Percentiles rank a stretch among this genome's conserved stretches.
phyloP scores from a whole-genome alignment of 2,797 vertebrate species.

The Periophthalmus magnuspinnatus region DNA sequence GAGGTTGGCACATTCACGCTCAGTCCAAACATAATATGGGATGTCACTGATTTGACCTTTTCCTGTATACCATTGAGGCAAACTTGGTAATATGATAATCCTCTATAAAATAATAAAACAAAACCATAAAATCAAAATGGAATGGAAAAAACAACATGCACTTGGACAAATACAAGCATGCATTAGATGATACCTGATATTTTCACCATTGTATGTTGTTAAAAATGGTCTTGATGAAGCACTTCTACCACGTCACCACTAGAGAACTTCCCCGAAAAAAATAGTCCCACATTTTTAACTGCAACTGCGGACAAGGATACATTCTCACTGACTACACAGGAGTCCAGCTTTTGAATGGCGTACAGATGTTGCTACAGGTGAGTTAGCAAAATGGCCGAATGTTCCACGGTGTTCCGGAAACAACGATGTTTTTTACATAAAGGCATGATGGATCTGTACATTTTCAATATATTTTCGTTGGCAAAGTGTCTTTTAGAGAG shows the following conservation, averaged over 20 bases:
- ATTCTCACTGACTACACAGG: conserved; percentile 65
- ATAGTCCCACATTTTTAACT: conserved; percentile 10
- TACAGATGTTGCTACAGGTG: conserved; percentile 74
- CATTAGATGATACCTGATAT: conserved; percentile 77
- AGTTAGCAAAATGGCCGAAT: conserved; percentile 61
- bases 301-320: conserved; percentile 58
- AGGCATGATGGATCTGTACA: conserved; percentile 68
- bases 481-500: conserved; percentile 59
- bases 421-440: conserved; percentile 58
- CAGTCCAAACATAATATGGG: conserved; percentile 27
- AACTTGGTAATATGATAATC: conserved; percentile 68
- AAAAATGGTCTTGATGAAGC: conserved; percentile 44
- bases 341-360: conserved; percentile 42
- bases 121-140: conserved; percentile 16
- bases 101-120: neutral
- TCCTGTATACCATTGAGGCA: conserved; percentile 72
- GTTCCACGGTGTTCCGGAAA: conserved; percentile 58
- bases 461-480: conserved; percentile 45
- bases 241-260: conserved; percentile 25
- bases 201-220: conserved; percentile 55
- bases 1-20: conserved; percentile 23
- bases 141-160: conserved; percentile 73
- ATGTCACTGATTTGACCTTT: conserved; percentile 47
- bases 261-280: conserved; percentile 12
- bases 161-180: conserved; percentile 78